Conservation (phyloP, 2,797 vertebrate species). For the Hypotaenidia philippensis region DNA sequence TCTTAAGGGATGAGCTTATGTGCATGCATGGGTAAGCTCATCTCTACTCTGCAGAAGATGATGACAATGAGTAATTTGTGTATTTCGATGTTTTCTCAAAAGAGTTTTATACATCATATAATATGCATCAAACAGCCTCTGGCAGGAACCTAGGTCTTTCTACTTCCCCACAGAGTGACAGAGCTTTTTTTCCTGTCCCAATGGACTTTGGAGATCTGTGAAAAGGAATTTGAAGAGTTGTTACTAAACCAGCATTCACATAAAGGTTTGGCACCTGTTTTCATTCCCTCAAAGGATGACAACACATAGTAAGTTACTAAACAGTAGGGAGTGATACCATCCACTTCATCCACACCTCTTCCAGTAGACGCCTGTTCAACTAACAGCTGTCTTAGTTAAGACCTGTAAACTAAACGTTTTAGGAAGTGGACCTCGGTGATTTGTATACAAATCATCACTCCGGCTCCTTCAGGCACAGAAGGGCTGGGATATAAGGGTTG, state of each 20-base stretch:
- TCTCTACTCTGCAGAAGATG: background rate
- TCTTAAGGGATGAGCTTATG: background rate
- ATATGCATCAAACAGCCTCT: background rate
- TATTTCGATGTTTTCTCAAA: background rate
- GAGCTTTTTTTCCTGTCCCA: rapidly evolving
- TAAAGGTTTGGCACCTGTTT: background rate
- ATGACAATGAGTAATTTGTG: background rate
- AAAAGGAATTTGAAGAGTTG: background rate
- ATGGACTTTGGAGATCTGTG: background rate
- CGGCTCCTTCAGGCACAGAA: background rate
- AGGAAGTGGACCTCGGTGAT: background rate
- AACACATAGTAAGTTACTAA: background rate
- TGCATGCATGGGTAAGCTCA: background rate
- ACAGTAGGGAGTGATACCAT: background rate
- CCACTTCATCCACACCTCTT: background rate
- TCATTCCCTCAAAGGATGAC: background rate
- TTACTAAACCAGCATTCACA: background rate
- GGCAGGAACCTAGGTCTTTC: background rate
- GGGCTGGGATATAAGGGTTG: background rate
- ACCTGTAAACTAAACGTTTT: background rate
- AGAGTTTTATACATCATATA: background rate
- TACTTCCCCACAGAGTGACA: background rate
- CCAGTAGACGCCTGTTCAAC: background rate
- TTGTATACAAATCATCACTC: background rate
- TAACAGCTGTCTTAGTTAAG: background rate